Base-by-base conservation (phyloP, 2,797 vertebrate genomes). In the Tokudaia tokunoshimensis region DNA sequence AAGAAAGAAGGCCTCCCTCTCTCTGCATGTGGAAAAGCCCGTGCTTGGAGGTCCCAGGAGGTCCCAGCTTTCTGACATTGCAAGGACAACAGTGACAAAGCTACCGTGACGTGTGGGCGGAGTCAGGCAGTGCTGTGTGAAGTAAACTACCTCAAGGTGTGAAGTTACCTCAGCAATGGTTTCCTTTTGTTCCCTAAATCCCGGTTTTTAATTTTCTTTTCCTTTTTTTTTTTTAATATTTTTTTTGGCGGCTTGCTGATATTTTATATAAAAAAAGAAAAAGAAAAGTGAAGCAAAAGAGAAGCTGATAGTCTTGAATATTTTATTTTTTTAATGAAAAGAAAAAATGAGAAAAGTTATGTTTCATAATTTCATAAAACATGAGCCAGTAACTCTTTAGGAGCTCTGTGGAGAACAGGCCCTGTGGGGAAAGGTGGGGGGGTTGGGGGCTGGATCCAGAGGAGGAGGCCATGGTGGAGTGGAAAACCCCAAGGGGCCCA, bases 261-360 rank as follows among this genome's bases (percentile, higher is more conserved):
- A 99, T 99, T 99, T 99, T 99, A 99, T 99, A 99, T 99, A 99
- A 99, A 98, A 96, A 93, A 93, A 96, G 70, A 91, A 96, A 93
- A 96, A 79, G 91, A 96, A 96, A 97, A 97, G 95, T 19, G 89
- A 96, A 98, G 95, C 95, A 95, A 96, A 97, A 98, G 96, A 98
- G 96, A 98, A 99, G 99, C 99, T 99, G 99, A 99, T 99, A 99
- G 99, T 99, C 99, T 99, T 99, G 99, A 99, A 99, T 99, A 99
- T 99, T 99, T 99, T 99, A 99, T 99, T 99, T 99, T 99, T 99
- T 99, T 99, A 99, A 99, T 98, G 98, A 99, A 99, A 99, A 99
- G 97, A 99, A 97, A 97, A 97, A 98, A 97, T 47, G 90, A 98
- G 98, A 98, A 98, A 98, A 98, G 98, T 98, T 99, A 98, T 98